phyloP scores from a whole-genome alignment of 23 tunicate genomes.

The Halocynthia roretzi region DNA sequence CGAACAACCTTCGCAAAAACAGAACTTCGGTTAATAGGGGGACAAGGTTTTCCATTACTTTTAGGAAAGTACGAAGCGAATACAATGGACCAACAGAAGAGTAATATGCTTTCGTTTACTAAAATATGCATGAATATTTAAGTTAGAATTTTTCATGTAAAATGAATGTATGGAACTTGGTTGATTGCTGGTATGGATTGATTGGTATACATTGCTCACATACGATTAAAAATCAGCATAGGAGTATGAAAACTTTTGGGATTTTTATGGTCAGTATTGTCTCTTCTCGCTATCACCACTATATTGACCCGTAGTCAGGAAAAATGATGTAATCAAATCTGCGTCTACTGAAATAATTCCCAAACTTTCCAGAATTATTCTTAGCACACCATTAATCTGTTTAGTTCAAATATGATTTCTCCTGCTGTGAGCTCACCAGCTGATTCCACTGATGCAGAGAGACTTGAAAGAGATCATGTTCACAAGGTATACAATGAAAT shows the following conservation, averaged over 20 bases:
- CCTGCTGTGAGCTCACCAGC: constrained; percentile 20
- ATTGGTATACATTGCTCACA: no score
- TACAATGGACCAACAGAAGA: constrained; percentile 1
- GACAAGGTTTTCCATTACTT: constrained; percentile 70
- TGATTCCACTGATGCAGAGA: constrained; percentile 31
- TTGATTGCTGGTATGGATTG: no score
- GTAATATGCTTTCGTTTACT: neutral
- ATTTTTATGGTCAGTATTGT: no score
- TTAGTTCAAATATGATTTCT: neutral
- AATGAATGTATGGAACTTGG: no score
- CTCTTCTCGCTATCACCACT: no score
- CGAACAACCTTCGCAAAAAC: neutral
- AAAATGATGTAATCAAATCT: no score
- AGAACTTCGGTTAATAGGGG: constrained; percentile 28
- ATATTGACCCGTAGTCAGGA: no score
- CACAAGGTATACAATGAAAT: constrained; percentile 85
- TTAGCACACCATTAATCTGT: neutral
- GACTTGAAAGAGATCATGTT: constrained; percentile 59
- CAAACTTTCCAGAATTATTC: neutral
- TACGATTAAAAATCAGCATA: no score
- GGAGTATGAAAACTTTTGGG: no score
- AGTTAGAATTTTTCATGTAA: neutral
- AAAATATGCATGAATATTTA: no score
- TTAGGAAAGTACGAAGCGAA: constrained; percentile 46
- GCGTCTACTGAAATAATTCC: no score